Conservation (phyloP, 2,113 vertebrate species). For the Alces alces region DNA sequence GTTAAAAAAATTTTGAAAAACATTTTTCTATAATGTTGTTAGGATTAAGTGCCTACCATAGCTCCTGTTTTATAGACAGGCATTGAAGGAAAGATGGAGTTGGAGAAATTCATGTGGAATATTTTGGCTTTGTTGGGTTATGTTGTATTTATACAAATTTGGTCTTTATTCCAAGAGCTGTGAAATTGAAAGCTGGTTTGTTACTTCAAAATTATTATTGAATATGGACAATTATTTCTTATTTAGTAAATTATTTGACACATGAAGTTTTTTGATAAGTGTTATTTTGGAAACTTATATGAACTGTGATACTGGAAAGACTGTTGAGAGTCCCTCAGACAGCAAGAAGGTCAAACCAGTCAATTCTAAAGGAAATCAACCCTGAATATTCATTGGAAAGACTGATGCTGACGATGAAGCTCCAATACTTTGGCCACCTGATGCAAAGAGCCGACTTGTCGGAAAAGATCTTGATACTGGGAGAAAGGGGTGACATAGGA, state of each 20-base stretch:
- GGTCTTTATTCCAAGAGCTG: background rate
- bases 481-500: background rate
- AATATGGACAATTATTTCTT: background rate
- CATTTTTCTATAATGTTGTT: background rate
- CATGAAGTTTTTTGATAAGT: background rate
- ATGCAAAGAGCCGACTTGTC: background rate
- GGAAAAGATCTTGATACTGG: background rate
- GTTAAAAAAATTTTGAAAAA: background rate
- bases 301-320: background rate
- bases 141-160: slow-evolving; percentile 16
- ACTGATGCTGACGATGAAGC: background rate
- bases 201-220: slow-evolving; percentile 17
- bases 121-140: background rate
- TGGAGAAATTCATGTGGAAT: background rate
- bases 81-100: background rate
- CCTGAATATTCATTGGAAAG: background rate
- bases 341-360: background rate
- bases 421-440: background rate
- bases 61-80: background rate
- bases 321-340: background rate
- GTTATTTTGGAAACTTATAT: slow-evolving; percentile 10
- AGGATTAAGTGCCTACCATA: background rate
- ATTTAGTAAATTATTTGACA: background rate
- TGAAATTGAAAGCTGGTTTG: background rate
- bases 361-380: background rate